Evolutionary conservation across 2,113 vertebrate genomes (phyloP).

Genomic region (Ancistrus triradiatus): DNA sequence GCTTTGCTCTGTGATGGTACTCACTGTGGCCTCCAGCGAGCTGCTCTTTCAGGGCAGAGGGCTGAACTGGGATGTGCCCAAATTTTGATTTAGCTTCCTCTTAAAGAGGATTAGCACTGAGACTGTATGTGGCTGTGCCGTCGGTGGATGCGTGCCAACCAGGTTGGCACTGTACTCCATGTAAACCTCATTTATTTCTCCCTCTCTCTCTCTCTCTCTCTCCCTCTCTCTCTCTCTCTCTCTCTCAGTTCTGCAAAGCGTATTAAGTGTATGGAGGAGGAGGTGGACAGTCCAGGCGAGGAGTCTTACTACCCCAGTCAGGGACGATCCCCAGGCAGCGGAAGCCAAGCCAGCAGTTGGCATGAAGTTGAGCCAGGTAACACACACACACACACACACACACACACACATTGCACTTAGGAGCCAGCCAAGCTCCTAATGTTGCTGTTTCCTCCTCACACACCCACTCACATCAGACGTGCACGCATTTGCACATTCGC

Average conservation of each 20-base stretch:
- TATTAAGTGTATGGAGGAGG: slow-evolving; percentile 98
- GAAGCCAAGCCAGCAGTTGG: slow-evolving; percentile 94
- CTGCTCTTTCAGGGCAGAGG: too few species aligned
- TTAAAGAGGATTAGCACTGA: slow-evolving; percentile 45
- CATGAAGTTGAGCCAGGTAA: slow-evolving; percentile 98
- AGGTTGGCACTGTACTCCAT: background rate
- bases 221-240: slow-evolving; percentile 16
- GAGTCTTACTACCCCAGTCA: slow-evolving; percentile 95
- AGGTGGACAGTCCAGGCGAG: slow-evolving; percentile 96
- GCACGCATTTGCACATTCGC: background rate
- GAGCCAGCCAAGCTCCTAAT: background rate
- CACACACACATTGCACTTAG: too few species aligned
- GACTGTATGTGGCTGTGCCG: slow-evolving; percentile 6
- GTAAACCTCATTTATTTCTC: background rate
- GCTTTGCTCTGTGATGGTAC: too few species aligned
- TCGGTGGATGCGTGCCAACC: slow-evolving; percentile 20
- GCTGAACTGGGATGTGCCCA: slow-evolving; percentile 5
- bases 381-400: background rate
- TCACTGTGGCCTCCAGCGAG: too few species aligned
- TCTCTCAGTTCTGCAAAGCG: slow-evolving; percentile 88
- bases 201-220: slow-evolving; percentile 1
- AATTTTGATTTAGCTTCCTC: slow-evolving; percentile 37
- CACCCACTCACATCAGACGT: background rate
- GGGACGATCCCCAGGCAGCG: slow-evolving; percentile 90
- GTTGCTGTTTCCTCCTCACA: background rate